Base-by-base conservation (phyloP, 1,140 invertebrate species). In the Zelostemma sp. region DNA sequence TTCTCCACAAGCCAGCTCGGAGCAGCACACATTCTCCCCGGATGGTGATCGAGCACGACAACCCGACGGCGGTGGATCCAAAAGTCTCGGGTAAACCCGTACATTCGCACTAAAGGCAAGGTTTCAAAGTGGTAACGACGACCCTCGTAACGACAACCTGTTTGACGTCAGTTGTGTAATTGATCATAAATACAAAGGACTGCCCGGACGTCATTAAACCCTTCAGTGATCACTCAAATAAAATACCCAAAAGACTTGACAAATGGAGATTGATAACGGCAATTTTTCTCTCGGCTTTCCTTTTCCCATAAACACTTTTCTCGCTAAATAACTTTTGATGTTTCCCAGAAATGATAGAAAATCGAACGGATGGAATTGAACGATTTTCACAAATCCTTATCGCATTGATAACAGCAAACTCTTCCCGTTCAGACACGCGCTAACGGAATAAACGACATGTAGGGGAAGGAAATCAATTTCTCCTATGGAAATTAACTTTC, bases 41-140 rank as follows among this genome's bases (percentile, higher is more conserved):
- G 92, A 90, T 16, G 91, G 81, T n/a, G 91, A 82, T 2, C 91
- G 83, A 18, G 91, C 88, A 76, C 68, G 75, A 62, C 94, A 95
- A 35, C 91, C 90, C 1, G 86, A 73, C 1, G 92, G 91, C 48
- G 91, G 90, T 14, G 92, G 90, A 79, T 91, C 89, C 1, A 92
- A 91, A 63, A 93, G 86, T 62, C 89, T 86, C 5, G 91, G 90
- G 74, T 93, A 95, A 6, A 94, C 89, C 40, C 92, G 87, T 47
- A 94, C 93, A 95, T 58, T 88, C 88, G 82, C 94, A 95, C 59
- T 88, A 89, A 19, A 95, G 84, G 78, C 94, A 95, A 9, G 92
- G 90, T 76, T 94, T 91, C 38, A 85, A 69, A 9, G 85, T 81
- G 35, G 89, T 90, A 89, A 78, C 86, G 88, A 33, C 87, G 87